Conservation (phyloP, 2,797 vertebrate species). For the Pipistrellus nathusii region DNA sequence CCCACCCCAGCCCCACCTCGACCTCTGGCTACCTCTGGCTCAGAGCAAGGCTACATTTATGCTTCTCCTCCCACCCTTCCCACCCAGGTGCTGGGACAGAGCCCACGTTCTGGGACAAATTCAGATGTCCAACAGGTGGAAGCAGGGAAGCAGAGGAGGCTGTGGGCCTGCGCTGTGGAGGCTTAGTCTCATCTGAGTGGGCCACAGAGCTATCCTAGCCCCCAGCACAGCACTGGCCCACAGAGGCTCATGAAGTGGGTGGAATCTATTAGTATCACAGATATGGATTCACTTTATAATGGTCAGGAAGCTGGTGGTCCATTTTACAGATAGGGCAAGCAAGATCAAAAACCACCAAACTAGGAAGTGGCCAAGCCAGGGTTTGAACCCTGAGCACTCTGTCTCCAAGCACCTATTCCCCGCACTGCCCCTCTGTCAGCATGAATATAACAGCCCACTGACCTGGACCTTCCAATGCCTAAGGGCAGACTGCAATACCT, state of each 20-base stretch:
- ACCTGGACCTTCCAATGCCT: not conserved
- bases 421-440: not conserved
- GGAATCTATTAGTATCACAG: not conserved
- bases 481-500: not conserved
- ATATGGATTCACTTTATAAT: not conserved
- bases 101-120: not conserved
- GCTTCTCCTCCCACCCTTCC: not conserved
- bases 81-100: not conserved
- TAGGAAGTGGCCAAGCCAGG: not conserved
- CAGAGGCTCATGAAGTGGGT: not conserved
- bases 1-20: not conserved
- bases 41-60: not conserved
- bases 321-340: not conserved
- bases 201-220: not conserved
- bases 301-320: not conserved
- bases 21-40: not conserved
- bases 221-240: not conserved
- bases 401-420: not conserved
- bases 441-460: not conserved
- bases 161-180: rapidly evolving
- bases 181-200: not conserved
- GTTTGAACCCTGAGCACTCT: not conserved
- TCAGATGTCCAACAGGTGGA: not conserved
- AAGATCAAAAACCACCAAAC: not conserved
- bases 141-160: not conserved